Evolutionary conservation across 2,888 invertebrate genomes (phyloP), one percentile per base, ranked within the genome.

Genomic region (Drosophila stalkeri): DNA sequence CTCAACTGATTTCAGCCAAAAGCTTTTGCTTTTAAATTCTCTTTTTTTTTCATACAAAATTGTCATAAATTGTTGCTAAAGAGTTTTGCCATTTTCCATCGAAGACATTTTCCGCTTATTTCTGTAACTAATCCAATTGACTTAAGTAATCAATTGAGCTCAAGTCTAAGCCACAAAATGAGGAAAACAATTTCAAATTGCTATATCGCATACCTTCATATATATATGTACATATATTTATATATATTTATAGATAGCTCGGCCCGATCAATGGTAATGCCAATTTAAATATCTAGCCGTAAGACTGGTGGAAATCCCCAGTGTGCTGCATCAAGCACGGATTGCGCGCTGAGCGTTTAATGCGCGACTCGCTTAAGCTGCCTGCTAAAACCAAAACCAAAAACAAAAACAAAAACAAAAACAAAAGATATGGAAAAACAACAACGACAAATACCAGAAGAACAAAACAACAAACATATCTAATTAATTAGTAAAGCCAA

Each of bases 401-500:
- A 8, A 51, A 14, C 18, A 51, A 12, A 31, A 67, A 39, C 6
- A 18, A n/a, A 3, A 47, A 27, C 3, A 31, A 12, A 4, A 2
- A n/a, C 23, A 23, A 7, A 35, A 37, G 0, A 49, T 12, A 27
- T 3, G 4, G 27, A 65, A 37, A 16, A 8, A 23, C 56, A 33
- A 27, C 27, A 27, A 6, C 27, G 6, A 27, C 27, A 27, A 8
- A 37, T 37, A 9, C 37, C 37, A n/a, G 27, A 49, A 49, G 33
- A 18, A 33, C 31, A 33, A 51, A 51, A 51, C 49, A 51, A 33
- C 49, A 23, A 62, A 67, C 39, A 41, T 49, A 57, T 49, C 47
- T 55, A 71, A 77, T 71, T 77, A 78, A 77, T 78, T 74, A 71
- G 64, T 57, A 47, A 62, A 52, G 64, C 54, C 35, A 52, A 33